These are phyloP conservation scores for Pteropus rufus DNA, from an alignment of 2,797 vertebrate genomes.

Conservation along the genomic window DNA sequence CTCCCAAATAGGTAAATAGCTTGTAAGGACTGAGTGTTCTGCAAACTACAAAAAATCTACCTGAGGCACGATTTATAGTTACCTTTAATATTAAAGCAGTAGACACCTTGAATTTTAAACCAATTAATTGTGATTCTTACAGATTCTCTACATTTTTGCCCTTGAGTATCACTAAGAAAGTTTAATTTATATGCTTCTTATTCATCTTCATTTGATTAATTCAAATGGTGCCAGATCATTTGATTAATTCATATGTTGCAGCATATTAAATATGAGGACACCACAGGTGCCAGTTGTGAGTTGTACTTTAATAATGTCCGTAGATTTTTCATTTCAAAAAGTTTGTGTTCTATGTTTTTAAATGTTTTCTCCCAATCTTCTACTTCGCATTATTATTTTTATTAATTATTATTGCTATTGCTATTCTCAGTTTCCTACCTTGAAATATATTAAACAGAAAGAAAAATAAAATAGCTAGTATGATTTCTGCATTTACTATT, in stretches of 20 bases:
- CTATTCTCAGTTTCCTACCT: background rate
- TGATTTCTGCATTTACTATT: background rate
- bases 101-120: slow-evolving; percentile 35
- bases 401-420: background rate
- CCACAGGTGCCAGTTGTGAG: background rate
- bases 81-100: slow-evolving; percentile 23
- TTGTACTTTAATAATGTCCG: background rate
- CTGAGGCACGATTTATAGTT: background rate
- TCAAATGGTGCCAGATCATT: slow-evolving; percentile 20
- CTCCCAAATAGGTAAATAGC: slow-evolving; percentile 62
- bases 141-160: background rate
- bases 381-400: background rate
- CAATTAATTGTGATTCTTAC: slow-evolving; percentile 59
- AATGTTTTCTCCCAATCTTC: background rate
- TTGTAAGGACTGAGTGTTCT: background rate
- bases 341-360: background rate
- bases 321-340: background rate
- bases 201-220: slow-evolving; percentile 51
- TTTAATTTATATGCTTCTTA: slow-evolving; percentile 44
- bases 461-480: background rate
- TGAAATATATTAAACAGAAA: slow-evolving; percentile 41
- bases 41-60: background rate
- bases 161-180: slow-evolving; percentile 31
- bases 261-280: slow-evolving; percentile 50
- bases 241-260: slow-evolving; percentile 46